These are phyloP conservation scores for Haemorhous mexicanus DNA, from an alignment of 2,113 vertebrate genomes.

Conservation along the genomic window DNA sequence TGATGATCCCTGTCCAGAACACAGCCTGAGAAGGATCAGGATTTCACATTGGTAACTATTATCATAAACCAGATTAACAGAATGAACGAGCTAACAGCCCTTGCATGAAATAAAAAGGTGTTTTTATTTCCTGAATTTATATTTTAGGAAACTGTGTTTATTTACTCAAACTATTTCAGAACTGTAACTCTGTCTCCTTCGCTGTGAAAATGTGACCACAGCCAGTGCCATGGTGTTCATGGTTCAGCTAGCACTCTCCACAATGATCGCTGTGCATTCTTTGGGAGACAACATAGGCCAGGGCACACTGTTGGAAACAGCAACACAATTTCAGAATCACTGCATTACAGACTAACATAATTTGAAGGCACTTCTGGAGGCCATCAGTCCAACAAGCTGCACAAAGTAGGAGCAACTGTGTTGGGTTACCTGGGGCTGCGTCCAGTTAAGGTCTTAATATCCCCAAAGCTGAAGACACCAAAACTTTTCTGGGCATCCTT, in stretches of 20 bases:
- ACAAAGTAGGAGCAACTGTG: not conserved
- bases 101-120: not conserved
- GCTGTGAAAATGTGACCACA: not conserved
- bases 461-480: not conserved
- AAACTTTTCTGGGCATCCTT: not conserved
- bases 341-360: not conserved
- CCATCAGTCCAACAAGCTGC: not conserved
- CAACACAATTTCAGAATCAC: not conserved
- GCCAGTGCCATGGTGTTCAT: not conserved
- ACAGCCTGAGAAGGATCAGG: not conserved
- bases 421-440: not conserved
- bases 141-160: not conserved
- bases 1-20: not conserved
- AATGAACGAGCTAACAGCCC: not conserved
- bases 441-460: not conserved
- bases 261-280: accelerated
- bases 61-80: not conserved
- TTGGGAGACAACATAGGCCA: not conserved
- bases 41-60: not conserved
- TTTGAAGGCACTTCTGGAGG: not conserved
- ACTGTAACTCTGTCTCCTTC: not conserved
- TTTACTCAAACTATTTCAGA: not conserved
- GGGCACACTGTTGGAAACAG: not conserved
- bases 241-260: not conserved
- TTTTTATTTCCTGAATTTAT: not conserved